Evolutionary conservation across 2,113 vertebrate species (phyloP), one percentile per base, ranked within the genome.

Genomic region (Malurus alboscapulatus): DNA sequence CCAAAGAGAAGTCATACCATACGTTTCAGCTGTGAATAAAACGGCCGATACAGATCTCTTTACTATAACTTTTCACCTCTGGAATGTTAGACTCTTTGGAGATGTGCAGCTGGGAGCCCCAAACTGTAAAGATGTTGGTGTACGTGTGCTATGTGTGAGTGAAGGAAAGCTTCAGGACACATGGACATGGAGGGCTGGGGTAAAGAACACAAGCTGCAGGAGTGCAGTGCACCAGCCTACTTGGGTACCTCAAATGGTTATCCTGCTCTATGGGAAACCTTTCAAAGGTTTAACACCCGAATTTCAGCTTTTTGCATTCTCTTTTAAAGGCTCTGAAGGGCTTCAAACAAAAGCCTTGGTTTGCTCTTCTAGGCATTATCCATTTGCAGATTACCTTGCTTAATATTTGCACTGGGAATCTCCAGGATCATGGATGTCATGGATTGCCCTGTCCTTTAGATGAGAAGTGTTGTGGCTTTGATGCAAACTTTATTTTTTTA

Each of bases 31-130:
- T 71, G 14, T 66, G 47, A 58, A 25, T 42, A 8, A 38, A 74
- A 19, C 18, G 38, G 25, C 27, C 1, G 1, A 9, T 55, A 11
- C 0, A 45, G 27, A 40, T 48, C 12, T 40, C 0, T 62, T 79
- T 66, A n/a, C 18, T 84, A 1, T 14, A 29, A 3, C 40, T 59
- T 32, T 55, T 63, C 14, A 17, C 51, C 17, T 71, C 1, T 55
- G 48, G 50, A 72, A 24, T 26, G 3, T 12, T 7, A 34, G 50
- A 25, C 30, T 62, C 59, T 18, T 18, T 4, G 34, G 29, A 65
- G 68, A 26, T 75, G 57, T 61, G 29, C 21, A 40, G 26, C 2
- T 30, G 51, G 25, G n/a, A 83, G 24, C 55, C 40, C 36, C 10
- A 2, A 5, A 24, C 25, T 12, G 12, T 8, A 3, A 25, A 42